Percentiles rank a stretch among this genome's conserved stretches.
These are phyloP conservation scores for Poeciliopsis gracilis DNA, from an alignment of 2,797 vertebrate species.

Conservation along the genomic window DNA sequence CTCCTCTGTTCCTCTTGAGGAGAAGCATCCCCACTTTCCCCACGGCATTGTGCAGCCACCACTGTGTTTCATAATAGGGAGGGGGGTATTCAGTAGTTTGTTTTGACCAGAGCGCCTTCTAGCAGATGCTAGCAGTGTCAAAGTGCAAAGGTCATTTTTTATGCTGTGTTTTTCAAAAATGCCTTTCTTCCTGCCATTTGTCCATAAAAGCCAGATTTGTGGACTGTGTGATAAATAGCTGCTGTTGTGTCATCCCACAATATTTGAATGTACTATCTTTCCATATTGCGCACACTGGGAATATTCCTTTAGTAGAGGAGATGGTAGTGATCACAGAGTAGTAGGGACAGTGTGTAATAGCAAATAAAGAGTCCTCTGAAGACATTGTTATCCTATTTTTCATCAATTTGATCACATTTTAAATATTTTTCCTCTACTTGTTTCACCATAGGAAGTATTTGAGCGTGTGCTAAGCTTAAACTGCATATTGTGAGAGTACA, in stretches of 20 bases:
- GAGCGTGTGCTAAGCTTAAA: neutral
- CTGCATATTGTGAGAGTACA: neutral
- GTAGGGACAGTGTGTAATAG: neutral
- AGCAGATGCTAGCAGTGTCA: neutral
- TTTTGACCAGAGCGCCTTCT: neutral
- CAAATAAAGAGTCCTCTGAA: neutral
- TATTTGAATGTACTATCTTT: neutral
- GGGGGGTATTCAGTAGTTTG: neutral
- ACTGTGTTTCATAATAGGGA: neutral
- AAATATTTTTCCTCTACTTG: neutral
- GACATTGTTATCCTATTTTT: neutral
- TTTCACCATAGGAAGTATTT: neutral
- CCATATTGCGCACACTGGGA: neutral
- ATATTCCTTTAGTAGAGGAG: neutral
- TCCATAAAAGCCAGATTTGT: neutral
- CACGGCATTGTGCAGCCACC: neutral
- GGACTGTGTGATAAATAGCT: neutral
- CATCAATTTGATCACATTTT: neutral
- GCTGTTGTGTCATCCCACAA: neutral
- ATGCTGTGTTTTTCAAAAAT: neutral
- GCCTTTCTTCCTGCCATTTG: neutral
- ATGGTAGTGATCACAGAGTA: neutral
- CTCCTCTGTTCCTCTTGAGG: neutral
- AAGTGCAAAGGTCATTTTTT: neutral
- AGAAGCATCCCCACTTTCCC: neutral